These are phyloP conservation scores for Hoplodrina blanda DNA, from an alignment of 2,888 invertebrate species.

Conservation along the genomic window DNA sequence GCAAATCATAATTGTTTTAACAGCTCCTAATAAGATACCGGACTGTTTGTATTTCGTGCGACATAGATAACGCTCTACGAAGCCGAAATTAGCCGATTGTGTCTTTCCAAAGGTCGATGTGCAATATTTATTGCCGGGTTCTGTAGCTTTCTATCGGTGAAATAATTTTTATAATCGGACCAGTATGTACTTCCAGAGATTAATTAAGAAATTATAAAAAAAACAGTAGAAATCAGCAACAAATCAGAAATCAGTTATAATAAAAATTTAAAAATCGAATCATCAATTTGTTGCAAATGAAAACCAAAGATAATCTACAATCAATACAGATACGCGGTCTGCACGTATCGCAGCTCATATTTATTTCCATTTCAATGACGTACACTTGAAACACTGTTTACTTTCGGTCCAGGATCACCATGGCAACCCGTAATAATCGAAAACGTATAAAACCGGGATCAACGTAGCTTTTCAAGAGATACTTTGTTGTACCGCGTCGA, in stretches of 20 bases:
- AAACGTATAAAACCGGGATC: constrained; percentile 48
- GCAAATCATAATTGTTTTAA: too few relatives aligned
- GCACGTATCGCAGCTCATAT: constrained; percentile 4
- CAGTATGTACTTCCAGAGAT: too few relatives aligned
- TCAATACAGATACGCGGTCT: neutral
- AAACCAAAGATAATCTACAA: neutral
- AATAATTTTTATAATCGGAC: too few relatives aligned
- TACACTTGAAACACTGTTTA: constrained; percentile 9
- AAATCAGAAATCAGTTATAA: neutral
- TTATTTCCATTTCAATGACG: constrained; percentile 1
- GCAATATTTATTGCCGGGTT: too few relatives aligned
- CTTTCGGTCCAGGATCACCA: neutral
- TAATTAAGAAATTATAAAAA: too few relatives aligned
- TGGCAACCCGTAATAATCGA: constrained; percentile 31
- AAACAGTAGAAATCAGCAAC: neutral
- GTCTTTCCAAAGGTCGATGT: too few relatives aligned
- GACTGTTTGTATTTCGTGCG: too few relatives aligned
- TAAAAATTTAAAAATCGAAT: neutral
- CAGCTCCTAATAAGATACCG: too few relatives aligned
- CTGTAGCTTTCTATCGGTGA: too few relatives aligned
- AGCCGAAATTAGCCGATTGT: too few relatives aligned
- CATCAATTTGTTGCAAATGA: neutral
- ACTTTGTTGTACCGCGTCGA: constrained; percentile 48
- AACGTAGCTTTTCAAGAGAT: constrained; percentile 27
- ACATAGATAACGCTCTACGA: too few relatives aligned